Conservation (phyloP, 2,888 invertebrate species). For the Branchipolynoe longqiensis region DNA sequence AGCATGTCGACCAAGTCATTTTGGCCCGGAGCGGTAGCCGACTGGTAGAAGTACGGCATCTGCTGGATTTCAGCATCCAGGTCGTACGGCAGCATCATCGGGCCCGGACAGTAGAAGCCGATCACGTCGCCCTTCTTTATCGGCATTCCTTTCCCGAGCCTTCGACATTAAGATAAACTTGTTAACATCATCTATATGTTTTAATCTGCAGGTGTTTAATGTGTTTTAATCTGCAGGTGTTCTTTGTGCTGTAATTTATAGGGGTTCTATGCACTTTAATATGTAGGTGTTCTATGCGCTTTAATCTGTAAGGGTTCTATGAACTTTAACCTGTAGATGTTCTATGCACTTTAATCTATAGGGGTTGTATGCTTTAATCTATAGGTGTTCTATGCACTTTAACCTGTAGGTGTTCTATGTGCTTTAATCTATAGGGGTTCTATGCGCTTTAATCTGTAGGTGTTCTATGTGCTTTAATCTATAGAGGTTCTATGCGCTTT, state of each 20-base stretch:
- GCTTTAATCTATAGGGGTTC: too few relatives aligned
- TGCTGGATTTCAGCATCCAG: slow-evolving; percentile 53
- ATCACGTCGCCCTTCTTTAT: slow-evolving; percentile 64
- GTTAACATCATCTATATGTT: not conserved
- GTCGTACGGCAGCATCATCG: slow-evolving; percentile 32
- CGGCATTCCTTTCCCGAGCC: slow-evolving; percentile 48
- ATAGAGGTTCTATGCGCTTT: too few relatives aligned
- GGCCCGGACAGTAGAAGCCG: slow-evolving; percentile 64
- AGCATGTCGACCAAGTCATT: slow-evolving; percentile 20
- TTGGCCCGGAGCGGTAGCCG: not conserved
- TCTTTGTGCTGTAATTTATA: not conserved
- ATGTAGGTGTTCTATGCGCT: too few relatives aligned
- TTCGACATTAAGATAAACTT: not conserved
- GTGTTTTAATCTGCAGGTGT: too few relatives aligned
- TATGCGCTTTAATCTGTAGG: too few relatives aligned
- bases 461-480: too few relatives aligned
- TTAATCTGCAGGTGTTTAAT: too few relatives aligned
- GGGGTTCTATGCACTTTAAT: too few relatives aligned
- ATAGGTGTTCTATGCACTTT: not conserved
- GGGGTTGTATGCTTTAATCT: not conserved
- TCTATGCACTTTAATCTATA: not conserved
- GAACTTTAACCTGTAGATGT: not conserved
- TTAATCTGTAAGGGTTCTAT: not conserved
- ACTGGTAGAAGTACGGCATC: slow-evolving; percentile 56
- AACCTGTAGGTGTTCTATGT: not conserved